Base-by-base conservation (phyloP, 2,888 invertebrate genomes). In the Scaptomyza tumidula region DNA sequence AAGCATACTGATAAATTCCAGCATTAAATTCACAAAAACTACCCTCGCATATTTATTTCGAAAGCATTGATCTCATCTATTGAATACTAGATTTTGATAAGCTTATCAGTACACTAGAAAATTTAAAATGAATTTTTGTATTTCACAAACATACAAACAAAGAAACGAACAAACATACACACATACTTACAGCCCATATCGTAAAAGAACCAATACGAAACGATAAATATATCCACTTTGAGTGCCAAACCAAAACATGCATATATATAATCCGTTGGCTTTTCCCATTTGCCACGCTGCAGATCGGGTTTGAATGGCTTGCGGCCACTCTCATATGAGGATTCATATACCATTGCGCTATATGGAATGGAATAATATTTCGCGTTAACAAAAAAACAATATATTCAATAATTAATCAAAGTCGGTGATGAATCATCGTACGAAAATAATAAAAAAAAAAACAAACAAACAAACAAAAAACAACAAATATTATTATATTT, bases 191-290 rank as follows among this genome's bases (percentile, higher is more conserved):
- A 63, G n/a, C 89, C 86, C 71, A 88, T 72, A 14, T 89, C 84
- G 11, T 59, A 70, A 24, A 78, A 84, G 7, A 85, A 71, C 67
- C 87, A 81, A 78, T 82, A 85, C 0, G 89, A 96, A 91, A 96
- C 95, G 71, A 95, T 95, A 41, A 97, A 94, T 86, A 96, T 95
- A 73, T 96, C 96, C 66, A 97, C 94, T 48, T 96, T 96, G 45
- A 97, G 96, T 2, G 96, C 96, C 78, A 96, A 95, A 4, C 96
- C 96, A 50, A 96, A 94, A 86, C 96, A 96, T 44, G 96, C 96
- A 64, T 96, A 93, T 33, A 97, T 92, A 90, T 96, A 97, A 90
- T 97, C 97, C 52, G 94, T 92, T 90, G 96, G 95, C 66, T 93
- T 94, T 45, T 93, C 94, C 96, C 96, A 97, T 78, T 94, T 94